Evolutionary conservation across 2,113 vertebrate genomes (phyloP).

Genomic region (Archocentrus centrarchus): DNA sequence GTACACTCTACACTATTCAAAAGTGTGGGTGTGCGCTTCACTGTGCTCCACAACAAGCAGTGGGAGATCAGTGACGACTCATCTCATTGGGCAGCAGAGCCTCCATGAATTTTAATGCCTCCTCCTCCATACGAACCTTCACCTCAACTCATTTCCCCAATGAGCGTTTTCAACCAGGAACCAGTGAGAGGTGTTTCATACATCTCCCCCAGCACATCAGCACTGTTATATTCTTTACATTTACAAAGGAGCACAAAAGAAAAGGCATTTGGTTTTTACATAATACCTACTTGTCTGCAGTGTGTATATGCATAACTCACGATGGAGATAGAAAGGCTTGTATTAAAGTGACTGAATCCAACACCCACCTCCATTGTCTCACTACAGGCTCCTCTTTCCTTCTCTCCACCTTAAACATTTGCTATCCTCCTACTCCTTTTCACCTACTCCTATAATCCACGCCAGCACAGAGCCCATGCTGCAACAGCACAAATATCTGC

Average conservation of each 20-base stretch:
- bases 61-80: constrained; percentile 54
- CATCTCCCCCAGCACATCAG: constrained; percentile 33
- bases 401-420: constrained; percentile 51
- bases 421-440: constrained; percentile 43
- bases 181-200: constrained; percentile 43
- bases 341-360: constrained; percentile 46
- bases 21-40: constrained; percentile 53
- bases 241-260: constrained; percentile 35
- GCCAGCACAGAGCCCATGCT: constrained; percentile 8
- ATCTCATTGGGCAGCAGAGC: constrained; percentile 43
- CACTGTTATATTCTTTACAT: constrained; percentile 35
- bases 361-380: constrained; percentile 57
- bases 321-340: constrained; percentile 44
- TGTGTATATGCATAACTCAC: constrained; percentile 37
- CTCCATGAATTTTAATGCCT: constrained; percentile 66
- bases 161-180: constrained; percentile 47
- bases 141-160: constrained; percentile 54
- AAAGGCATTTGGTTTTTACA: constrained; percentile 42
- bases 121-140: constrained; percentile 64
- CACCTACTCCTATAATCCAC: constrained; percentile 17
- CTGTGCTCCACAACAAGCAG: constrained; percentile 54
- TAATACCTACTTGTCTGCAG: constrained; percentile 58
- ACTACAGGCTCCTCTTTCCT: constrained; percentile 48
- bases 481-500: not conserved
- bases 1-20: constrained; percentile 32